Evolutionary conservation across 2,888 invertebrate species (phyloP).

Genomic region (Ypsolopha scabrella): DNA sequence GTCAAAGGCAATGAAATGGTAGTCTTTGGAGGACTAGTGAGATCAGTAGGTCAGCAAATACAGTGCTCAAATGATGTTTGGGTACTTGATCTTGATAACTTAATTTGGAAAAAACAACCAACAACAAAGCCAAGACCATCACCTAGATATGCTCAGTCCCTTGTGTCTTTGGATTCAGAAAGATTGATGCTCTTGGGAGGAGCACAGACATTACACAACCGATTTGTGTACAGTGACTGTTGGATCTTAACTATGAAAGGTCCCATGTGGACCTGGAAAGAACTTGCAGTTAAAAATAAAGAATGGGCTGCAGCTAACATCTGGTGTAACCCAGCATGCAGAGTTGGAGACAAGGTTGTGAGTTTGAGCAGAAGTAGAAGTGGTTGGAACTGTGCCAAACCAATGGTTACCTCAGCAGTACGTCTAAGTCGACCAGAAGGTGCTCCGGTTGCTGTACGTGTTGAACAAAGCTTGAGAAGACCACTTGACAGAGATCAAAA

Average conservation of each 20-base stretch:
- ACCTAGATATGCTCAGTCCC: slow-evolving; percentile 95
- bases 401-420: slow-evolving; percentile 68
- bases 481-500: slow-evolving; percentile 77
- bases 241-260: slow-evolving; percentile 89
- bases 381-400: slow-evolving; percentile 62
- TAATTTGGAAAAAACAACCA: slow-evolving; percentile 82
- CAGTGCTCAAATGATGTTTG: slow-evolving; percentile 86
- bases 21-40: slow-evolving; percentile 80
- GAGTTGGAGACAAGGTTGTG: slow-evolving; percentile 80
- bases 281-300: slow-evolving; percentile 80
- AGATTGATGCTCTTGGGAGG: slow-evolving; percentile 88
- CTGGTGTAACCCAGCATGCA: slow-evolving; percentile 95
- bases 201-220: slow-evolving; percentile 86
- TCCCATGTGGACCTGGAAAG: slow-evolving; percentile 79
- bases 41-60: slow-evolving; percentile 59
- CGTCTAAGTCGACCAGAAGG: slow-evolving; percentile 51
- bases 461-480: slow-evolving; percentile 58
- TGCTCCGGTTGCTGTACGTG: slow-evolving; percentile 58
- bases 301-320: slow-evolving; percentile 87
- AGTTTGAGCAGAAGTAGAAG: slow-evolving; percentile 76
- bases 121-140: slow-evolving; percentile 78
- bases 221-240: slow-evolving; percentile 84
- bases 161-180: slow-evolving; percentile 81
- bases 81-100: slow-evolving; percentile 84
- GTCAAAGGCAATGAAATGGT: slow-evolving; percentile 87